Evolutionary conservation across 2,113 vertebrate genomes (phyloP).

Genomic region (Oxyruncus cristatus): DNA sequence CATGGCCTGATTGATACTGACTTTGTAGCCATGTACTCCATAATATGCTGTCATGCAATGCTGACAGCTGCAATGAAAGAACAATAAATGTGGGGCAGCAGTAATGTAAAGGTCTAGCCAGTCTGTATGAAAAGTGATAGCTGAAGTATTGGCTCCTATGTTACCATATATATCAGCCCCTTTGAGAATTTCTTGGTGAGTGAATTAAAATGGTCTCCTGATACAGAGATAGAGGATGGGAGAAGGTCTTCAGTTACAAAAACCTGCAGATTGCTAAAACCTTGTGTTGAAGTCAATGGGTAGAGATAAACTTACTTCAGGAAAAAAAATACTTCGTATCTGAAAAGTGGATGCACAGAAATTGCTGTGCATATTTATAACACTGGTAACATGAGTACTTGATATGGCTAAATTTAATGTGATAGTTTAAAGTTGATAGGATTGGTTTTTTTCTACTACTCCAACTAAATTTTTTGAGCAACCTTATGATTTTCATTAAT

Average conservation of each 20-base stretch:
- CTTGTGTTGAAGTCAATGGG: background rate
- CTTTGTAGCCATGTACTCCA: constrained; percentile 76
- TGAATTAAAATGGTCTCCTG: constrained; percentile 83
- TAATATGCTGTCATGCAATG: constrained; percentile 83
- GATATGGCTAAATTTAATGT: background rate
- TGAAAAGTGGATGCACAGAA: constrained; percentile 33
- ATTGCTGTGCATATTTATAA: background rate
- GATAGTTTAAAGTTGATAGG: background rate
- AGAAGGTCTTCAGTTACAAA: constrained; percentile 62
- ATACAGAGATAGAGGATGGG: constrained; percentile 1
- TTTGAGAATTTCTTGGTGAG: constrained; percentile 76
- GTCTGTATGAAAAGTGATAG: constrained; percentile 89
- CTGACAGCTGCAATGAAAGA: constrained; percentile 85
- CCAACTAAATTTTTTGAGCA: background rate
- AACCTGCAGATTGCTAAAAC: constrained; percentile 63
- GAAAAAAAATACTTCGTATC: background rate
- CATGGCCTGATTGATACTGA: constrained; percentile 80
- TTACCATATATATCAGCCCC: constrained; percentile 69
- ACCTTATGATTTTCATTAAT: background rate
- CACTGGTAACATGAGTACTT: background rate
- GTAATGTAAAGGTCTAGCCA: constrained; percentile 81
- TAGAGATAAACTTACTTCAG: background rate
- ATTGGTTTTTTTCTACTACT: background rate
- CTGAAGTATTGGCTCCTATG: constrained; percentile 83
- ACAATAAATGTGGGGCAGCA: constrained; percentile 82